Base-by-base conservation (phyloP, 2,113 vertebrate genomes). In the Naja naja region DNA sequence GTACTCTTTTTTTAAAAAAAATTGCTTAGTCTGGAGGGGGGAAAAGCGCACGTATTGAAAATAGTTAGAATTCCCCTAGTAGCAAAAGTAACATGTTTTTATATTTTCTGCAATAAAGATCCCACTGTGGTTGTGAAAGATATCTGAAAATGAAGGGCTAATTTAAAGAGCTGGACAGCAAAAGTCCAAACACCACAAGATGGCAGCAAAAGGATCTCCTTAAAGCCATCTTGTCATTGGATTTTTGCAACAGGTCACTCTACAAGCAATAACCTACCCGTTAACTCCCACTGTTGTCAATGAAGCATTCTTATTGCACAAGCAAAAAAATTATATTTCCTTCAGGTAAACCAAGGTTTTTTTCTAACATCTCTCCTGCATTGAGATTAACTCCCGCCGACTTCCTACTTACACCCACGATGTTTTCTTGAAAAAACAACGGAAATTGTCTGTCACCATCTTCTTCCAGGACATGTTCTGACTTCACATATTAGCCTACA, bases 61-160 rank as follows among this genome's bases (percentile, higher is more conserved):
- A 25, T 22, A 9, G 30, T 22, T 2, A 47, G 34, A 2, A 9
- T 39, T 22, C 81, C 34, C 12, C 0, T 0, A 16, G 49, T 0
- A 69, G 95, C 47, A 64, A 90, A 93, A 1, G 0, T 1, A 64
- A 43, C 52, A 23, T 12, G 14, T 20, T 56, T 92, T 52, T 55
- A 56, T 56, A 60, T 90, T 60, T n/a, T 86, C 30, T 69, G 64
- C 52, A 39, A 20, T 43, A 81, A 43, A 34, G 34, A 81, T 22
- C 1, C 74, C 39, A 20, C 18, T 81, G 34, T 20, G 9, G 18
- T 81, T 39, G 34, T 22, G 74, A 81, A 39, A 34, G 74, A 39
- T 22, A 20, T 22, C 34, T 81, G 34, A 43, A 81, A 39, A 81
- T 1, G 7, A 39, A 81, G 18, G 18, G 74, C 18, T 81, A 81